Base-by-base conservation (phyloP, 2,888 invertebrate genomes). In the Andrena minutula region DNA sequence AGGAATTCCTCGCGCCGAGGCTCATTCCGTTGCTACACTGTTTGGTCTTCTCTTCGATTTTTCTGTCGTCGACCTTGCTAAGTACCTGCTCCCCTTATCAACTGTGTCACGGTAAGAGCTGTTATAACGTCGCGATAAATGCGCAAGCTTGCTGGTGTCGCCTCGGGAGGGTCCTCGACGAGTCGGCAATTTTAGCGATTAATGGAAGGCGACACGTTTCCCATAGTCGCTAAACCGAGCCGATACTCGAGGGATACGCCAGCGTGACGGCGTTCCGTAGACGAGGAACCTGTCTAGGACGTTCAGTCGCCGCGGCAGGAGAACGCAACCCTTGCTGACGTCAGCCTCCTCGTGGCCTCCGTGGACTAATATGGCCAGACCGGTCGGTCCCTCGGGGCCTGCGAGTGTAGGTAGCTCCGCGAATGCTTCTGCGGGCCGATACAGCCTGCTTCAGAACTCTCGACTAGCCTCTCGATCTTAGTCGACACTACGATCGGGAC, bases 331-430 rank as follows among this genome's bases (percentile, higher is more conserved):
- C 84, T 83, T 83, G 79, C 72, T 87, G 88, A 86, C 87, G 88
- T 88, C 87, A 89, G 80, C 81, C 76, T 84, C 65, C 75, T 82
- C 86, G 82, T 71, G 83, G 86, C 76, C 69, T 82, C 82, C 66
- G 71, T 84, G 86, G 87, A 89, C 90, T 89, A 90, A 90, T 90
- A 90, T 90, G 90, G 90, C 80, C 86, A 90, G 89, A 89, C 88
- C 85, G 89, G 87, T 89, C 83, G 85, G 82, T 85, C 84, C 75
- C 77, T 84, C 72, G 66, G 74, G 79, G 83, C 75, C 79, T 61
- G 63, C 30, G 72, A 64, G 79, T 79, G 83, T 83, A 82, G 83
- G 83, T 71, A 82, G 83, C 60, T 60, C 53, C 75, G 23, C 66
- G 35, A 65, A 65, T 32, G 73, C 69, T 35, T 66, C 82, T 60